Evolutionary conservation across 1,140 invertebrate species (phyloP).

Genomic region (Bilobella aurantiaca): DNA sequence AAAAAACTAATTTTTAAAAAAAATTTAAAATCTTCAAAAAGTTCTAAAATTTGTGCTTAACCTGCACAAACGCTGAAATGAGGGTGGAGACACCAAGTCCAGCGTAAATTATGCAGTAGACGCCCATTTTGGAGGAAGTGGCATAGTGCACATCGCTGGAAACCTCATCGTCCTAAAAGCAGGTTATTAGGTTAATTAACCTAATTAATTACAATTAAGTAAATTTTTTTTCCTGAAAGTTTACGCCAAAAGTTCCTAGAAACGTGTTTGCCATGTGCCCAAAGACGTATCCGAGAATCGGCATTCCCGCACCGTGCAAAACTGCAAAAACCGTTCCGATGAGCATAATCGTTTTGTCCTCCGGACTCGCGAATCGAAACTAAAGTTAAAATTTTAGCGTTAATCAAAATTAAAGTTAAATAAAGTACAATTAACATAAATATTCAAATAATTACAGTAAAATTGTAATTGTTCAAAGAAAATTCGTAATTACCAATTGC

Average conservation of each 20-base stretch:
- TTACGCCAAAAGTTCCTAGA: slow-evolving; percentile 23
- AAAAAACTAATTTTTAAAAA: neutral
- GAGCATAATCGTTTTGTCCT: slow-evolving; percentile 49
- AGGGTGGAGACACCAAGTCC: slow-evolving; percentile 24
- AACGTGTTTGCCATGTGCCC: slow-evolving; percentile 49
- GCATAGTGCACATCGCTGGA: neutral
- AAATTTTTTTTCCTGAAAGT: too few relatives aligned
- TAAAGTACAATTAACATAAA: too few relatives aligned
- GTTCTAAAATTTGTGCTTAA: too few relatives aligned
- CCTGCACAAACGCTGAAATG: slow-evolving; percentile 32
- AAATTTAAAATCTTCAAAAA: neutral
- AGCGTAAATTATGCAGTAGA: slow-evolving; percentile 34
- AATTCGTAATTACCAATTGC: too few relatives aligned
- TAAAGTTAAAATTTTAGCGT: slow-evolving; percentile 41
- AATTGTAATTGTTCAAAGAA: too few relatives aligned
- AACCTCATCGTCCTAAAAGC: too few relatives aligned
- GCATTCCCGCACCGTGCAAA: slow-evolving; percentile 51
- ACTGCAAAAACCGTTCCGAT: slow-evolving; percentile 49
- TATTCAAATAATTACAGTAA: too few relatives aligned
- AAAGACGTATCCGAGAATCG: slow-evolving; percentile 58
- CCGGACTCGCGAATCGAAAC: slow-evolving; percentile 49
- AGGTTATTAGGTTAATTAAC: too few relatives aligned
- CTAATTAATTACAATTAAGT: too few relatives aligned
- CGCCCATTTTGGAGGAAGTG: slow-evolving; percentile 26
- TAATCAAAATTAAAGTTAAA: too few relatives aligned